phyloP scores from a whole-genome alignment of 2,797 vertebrate species.

The Merluccius polli region DNA sequence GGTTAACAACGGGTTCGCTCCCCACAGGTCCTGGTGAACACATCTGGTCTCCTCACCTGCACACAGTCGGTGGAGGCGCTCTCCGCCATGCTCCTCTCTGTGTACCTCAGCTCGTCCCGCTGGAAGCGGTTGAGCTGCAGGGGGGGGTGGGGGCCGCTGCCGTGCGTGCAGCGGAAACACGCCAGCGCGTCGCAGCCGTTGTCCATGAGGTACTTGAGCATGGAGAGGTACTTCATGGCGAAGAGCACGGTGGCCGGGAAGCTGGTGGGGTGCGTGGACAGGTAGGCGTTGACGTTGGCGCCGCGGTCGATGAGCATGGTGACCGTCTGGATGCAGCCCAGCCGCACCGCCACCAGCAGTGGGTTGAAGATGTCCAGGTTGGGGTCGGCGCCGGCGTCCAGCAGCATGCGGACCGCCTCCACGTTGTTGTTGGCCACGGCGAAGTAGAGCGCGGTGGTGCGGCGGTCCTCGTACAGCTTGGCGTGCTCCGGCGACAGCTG shows the following conservation, averaged over 20 bases:
- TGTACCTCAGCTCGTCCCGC: conserved; percentile 4
- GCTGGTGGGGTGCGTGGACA: conserved; percentile 78
- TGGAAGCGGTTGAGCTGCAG: fast-evolving
- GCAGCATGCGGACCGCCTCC: conserved; percentile 73
- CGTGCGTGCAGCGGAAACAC: conserved; percentile 82
- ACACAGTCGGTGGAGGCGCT: background rate
- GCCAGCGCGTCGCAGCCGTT: conserved; percentile 77
- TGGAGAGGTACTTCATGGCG: conserved; percentile 74
- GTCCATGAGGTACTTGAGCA: conserved; percentile 86
- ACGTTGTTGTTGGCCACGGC: conserved; percentile 81
- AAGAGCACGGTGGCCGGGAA: conserved; percentile 87
- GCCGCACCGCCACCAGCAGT: conserved; percentile 82
- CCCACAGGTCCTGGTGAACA: background rate
- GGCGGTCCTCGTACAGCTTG: conserved; percentile 82
- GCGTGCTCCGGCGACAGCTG: conserved; percentile 74
- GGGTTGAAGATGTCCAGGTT: conserved; percentile 85
- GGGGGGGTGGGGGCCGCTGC: conserved; percentile 74
- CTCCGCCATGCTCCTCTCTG: background rate
- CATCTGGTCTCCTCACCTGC: conserved; percentile 20
- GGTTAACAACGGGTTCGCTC: background rate
- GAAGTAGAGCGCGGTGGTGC: conserved; percentile 81
- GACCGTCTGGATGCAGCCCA: conserved; percentile 60
- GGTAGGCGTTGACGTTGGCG: conserved; percentile 79
- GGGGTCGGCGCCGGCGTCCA: conserved; percentile 82
- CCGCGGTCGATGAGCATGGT: conserved; percentile 40